A percentile compares a stretch with the other conserved stretches of the same genome.
phyloP scores from a whole-genome alignment of 2,797 vertebrate species.

The Mormyrops boulengeri region DNA sequence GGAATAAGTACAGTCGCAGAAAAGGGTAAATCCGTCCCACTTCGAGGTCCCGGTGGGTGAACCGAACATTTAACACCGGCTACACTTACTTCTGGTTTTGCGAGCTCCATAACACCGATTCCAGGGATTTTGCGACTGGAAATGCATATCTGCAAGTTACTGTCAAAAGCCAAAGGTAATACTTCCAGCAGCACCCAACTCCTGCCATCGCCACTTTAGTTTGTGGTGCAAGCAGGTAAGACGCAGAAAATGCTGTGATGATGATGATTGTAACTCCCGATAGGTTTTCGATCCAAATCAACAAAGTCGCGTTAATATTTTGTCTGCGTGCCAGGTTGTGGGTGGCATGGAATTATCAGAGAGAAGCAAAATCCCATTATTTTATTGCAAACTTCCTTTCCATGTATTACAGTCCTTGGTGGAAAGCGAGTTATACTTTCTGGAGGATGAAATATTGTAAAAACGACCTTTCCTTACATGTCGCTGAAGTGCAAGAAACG shows the following conservation, averaged over 20 bases:
- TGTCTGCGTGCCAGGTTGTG: constrained; percentile 14
- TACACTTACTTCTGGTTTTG: constrained; percentile 48
- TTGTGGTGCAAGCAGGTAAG: constrained; percentile 16
- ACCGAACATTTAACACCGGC: not conserved
- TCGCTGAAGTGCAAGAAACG: not conserved
- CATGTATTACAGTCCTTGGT: constrained; percentile 8
- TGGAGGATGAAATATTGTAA: not conserved
- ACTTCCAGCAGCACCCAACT: constrained; percentile 37
- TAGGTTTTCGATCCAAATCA: constrained; percentile 30
- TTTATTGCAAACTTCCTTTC: constrained; percentile 19
- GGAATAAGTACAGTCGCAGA: not conserved
- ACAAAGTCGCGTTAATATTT: constrained; percentile 21
- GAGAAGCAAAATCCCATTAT: constrained; percentile 25
- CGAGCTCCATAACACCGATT: constrained; percentile 46
- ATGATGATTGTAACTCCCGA: constrained; percentile 13
- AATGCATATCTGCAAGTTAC: constrained; percentile 40
- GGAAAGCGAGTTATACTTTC: not conserved
- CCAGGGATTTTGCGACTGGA: constrained; percentile 45
- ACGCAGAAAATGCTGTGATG: constrained; percentile 24
- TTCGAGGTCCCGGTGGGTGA: not conserved
- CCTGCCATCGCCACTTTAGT: constrained; percentile 38
- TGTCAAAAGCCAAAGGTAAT: constrained; percentile 47
- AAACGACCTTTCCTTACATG: constrained; percentile 3
- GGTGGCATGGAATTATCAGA: constrained; percentile 13
- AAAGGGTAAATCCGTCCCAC: not conserved